Base-by-base conservation (phyloP, 2,888 invertebrate genomes). In the Drosophila prostipennis region DNA sequence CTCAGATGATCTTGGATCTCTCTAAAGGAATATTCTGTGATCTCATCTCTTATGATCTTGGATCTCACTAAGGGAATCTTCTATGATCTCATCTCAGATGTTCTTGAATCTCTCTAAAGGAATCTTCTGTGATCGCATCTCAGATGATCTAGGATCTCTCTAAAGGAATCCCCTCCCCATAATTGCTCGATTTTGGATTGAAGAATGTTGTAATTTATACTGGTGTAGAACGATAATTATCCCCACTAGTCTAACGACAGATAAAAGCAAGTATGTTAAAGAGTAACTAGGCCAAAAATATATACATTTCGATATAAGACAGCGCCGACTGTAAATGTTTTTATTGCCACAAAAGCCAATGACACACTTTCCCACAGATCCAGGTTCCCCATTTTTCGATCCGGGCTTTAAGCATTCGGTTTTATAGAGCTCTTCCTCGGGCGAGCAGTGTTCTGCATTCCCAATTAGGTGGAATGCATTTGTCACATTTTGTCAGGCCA, bases 321-420 rank as follows among this genome's bases (percentile, higher is more conserved):
- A 32, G 32, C 32, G 10, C 10, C 10, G 8, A 3, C 10, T 34
- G 4, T 34, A 11, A 34, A 34, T 11, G 11, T 34, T 34, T 34
- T 42, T 42, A 19, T 42, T 45, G 19, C 45, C 45, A 19, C 43
- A 13, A 13, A 19, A 10, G 37, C 16, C 16, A 19, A 5, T 46
- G 46, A 11, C 46, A 29, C 14, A 46, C 46, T 29, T 46, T 29
- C 46, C 46, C 29, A 29, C 29, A 29, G 6, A 29, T 6, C n/a
- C 5, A 19, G 26, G 29, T 29, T 46, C 14, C 46, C 46, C 8
- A 29, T 46, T 29, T 13, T n/a, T 4, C 14, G 2, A 46, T 29
- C 26, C 46, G 36, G 36, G 7, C 23, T n/a, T 34, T 1, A 34
- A 32, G n/a, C 19, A 26, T 79, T 59, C 70, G 79, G 67, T 76